Evolutionary conservation across 1,140 invertebrate species (phyloP), one percentile per base, ranked within the genome.

Genomic region (Melitaea cinxia): DNA sequence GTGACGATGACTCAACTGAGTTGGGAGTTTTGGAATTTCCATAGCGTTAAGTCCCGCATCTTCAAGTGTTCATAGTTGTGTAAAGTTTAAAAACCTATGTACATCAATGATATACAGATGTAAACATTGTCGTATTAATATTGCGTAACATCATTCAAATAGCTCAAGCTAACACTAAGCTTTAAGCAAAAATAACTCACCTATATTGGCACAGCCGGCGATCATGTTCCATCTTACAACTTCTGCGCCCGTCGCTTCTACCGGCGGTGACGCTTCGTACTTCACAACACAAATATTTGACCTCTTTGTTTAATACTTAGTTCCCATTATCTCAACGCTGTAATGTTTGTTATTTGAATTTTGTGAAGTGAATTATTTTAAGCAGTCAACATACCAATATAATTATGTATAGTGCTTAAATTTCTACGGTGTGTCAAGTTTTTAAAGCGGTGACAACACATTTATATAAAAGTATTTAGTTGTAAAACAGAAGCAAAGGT

Each of bases 151-250:
- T n/a, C n/a, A n/a, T n/a, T n/a, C n/a, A n/a, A n/a, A n/a, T n/a
- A n/a, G n/a, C n/a, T n/a, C n/a, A n/a, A n/a, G n/a, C n/a, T n/a
- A n/a, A n/a, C n/a, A n/a, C n/a, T n/a, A n/a, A n/a, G n/a, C n/a
- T n/a, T n/a, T n/a, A n/a, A n/a, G n/a, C n/a, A n/a, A 45, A 17
- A 28, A 14, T n/a, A 7, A 75, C 78, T 84, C 58, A 88, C 85
- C 85, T 85, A 72, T 79, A 85, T 68, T 74, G 78, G 72, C 68
- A 71, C 65, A 74, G 77, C 66, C 66, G 62, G 72, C 72, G 75
- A 79, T 74, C 81, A 85, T 85, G 78, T 85, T 86, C 85, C 85
- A 88, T 88, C 76, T 86, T 88, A 81, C 75, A 70, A 72, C 68
- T 53, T 42, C 68, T 52, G 59, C 56, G 24, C 30, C 50, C 53